Evolutionary conservation across 2,797 vertebrate species (phyloP).

Genomic region (Myiotriccus ornatus): DNA sequence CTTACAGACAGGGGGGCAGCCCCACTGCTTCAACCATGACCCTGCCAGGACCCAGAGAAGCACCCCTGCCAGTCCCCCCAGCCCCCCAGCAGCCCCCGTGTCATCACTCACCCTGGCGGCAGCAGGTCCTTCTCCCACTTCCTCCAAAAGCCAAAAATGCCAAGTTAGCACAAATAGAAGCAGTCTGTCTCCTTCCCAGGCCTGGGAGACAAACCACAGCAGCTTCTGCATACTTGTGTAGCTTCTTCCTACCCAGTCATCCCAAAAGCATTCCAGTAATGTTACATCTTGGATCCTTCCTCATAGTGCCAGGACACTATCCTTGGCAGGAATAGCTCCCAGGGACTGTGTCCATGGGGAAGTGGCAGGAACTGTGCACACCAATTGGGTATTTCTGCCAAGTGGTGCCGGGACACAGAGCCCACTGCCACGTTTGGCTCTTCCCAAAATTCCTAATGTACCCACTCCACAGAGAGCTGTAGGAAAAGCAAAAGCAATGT

Average conservation of each 20-base stretch:
- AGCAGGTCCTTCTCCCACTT: neutral
- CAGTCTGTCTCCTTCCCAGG: constrained; percentile 25
- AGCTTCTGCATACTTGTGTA: constrained; percentile 30
- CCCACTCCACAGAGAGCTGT: neutral
- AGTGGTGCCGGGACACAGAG: neutral
- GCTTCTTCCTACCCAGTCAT: constrained; percentile 41
- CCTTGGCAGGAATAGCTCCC: neutral
- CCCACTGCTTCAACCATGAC: neutral
- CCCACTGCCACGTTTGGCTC: neutral
- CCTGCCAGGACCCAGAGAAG: neutral
- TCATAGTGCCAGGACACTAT: neutral
- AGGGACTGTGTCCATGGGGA: neutral
- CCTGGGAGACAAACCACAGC: constrained; percentile 36
- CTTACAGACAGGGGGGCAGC: fast-evolving
- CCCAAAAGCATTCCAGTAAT: constrained; percentile 39
- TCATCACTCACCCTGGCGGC: fast-evolving
- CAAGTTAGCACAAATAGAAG: neutral
- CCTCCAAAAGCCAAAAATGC: neutral
- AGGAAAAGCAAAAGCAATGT: neutral
- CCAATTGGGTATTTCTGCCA: neutral
- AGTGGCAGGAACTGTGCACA: neutral
- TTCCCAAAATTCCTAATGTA: neutral
- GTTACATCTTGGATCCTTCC: neutral
- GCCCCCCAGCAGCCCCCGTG: neutral
- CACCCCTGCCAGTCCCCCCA: neutral